Base-by-base conservation (phyloP, 1,140 invertebrate species). In the Portunus trituberculatus region DNA sequence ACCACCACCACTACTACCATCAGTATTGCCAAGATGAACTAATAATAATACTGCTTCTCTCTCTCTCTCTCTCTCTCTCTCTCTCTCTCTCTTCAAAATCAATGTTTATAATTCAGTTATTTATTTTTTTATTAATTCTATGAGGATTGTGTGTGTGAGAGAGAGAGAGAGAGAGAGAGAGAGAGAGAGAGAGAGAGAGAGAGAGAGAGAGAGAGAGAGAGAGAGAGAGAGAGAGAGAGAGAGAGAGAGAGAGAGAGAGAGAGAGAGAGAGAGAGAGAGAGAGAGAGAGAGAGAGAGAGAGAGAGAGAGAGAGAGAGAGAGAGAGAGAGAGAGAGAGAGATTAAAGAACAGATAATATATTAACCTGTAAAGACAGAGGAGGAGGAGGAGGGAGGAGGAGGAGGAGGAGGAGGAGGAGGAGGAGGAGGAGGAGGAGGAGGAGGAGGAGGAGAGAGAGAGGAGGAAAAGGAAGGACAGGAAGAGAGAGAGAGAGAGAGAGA, bases 171-270 rank as follows among this genome's bases (percentile, higher is more conserved):
- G 45, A 90, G 88, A 90, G 88, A 48, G 88, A 90, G 88, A 48
- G 88, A 90, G 88, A 48, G 88, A 90, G 88, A 48, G 88, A 90
- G 88, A 48, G 88, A 90, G 88, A 48, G 45, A 90, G 88, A 90
- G 45, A 90, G 88, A 90, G 88, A 90, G 88, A 90, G 88, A 90
- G 88, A 90, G 88, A 90, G 83, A 48, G 45, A n/a, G 29, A 90
- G 25, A 45, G 32, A 90, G 25, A 90, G 88, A 90, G 32, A 10
- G 88, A 46, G 20, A 46, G 45, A 46, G n/a, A 6, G 14, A 46
- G n/a, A 2, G 4, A 20, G 45, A 46, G 45, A 46, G 45, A 46
- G 88, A 46, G 45, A 46, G 45, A 90, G 45, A 46, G 45, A 46
- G 45, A 46, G 45, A 46, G 25, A 46, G 45, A 46, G 45, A 46